Evolutionary conservation across 2,797 vertebrate species (phyloP).

Genomic region (Cetoscarus ocellatus): DNA sequence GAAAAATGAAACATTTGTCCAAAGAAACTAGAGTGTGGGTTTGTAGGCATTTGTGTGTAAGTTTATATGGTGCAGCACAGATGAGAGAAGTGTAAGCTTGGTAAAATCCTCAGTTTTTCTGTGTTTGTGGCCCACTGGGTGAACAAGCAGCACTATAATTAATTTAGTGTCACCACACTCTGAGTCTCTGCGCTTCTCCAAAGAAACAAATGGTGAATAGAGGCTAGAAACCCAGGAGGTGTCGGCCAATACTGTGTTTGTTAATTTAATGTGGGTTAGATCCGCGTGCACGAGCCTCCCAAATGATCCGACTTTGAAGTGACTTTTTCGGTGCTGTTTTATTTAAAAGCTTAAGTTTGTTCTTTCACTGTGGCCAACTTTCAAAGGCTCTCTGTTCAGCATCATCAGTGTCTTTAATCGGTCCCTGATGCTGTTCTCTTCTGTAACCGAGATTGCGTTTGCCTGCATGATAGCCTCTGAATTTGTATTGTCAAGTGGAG

Average conservation of each 20-base stretch:
- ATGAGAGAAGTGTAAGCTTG: conserved; percentile 16
- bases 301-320: conserved; percentile 54
- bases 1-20: too few relatives aligned
- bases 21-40: not conserved
- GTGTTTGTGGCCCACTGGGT: conserved; percentile 68
- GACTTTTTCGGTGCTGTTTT: conserved; percentile 18
- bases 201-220: conserved; percentile 67
- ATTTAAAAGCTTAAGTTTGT: conserved; percentile 4
- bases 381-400: conserved; percentile 8
- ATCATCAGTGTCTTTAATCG: conserved; percentile 11
- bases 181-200: conserved; percentile 62
- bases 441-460: conserved; percentile 1
- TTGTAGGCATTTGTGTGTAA: not conserved
- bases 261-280: conserved; percentile 45
- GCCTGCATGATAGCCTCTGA: conserved; percentile 1
- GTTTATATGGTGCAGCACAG: conserved; percentile 15
- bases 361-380: conserved; percentile 4
- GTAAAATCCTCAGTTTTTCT: conserved; percentile 55
- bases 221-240: conserved; percentile 54
- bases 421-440: conserved; percentile 19
- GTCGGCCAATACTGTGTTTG: conserved; percentile 41
- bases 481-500: conserved; percentile 10
- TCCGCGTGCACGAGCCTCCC: conserved; percentile 29
- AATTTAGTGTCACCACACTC: conserved; percentile 67
- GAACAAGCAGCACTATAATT: conserved; percentile 75